Evolutionary conservation across 1,140 invertebrate genomes (phyloP), one percentile per base, ranked within the genome.

Genomic region (Macrocentrus cingulum): DNA sequence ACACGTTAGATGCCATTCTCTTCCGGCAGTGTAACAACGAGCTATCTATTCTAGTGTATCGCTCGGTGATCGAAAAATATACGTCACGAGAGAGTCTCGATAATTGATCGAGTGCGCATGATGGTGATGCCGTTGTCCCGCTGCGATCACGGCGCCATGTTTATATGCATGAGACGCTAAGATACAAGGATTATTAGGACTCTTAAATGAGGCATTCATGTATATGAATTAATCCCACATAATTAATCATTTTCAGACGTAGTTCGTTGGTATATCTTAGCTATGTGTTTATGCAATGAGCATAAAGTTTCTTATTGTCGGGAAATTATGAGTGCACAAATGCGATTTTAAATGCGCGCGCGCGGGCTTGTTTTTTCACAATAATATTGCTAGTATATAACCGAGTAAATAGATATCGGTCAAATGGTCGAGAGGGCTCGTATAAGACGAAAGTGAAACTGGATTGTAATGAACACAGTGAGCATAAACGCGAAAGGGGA

Each of bases 11-110:
- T 46, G 8, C 56, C 56, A 53, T 53, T 59, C 56, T 59, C 56
- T 59, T 59, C 56, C 56, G 56, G 56, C 56, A 59, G 56, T 59
- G 56, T 36, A 51, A 51, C 49, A 51, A 36, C 49, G 44, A 8
- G 44, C 19, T 22, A 46, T 19, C 25, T 46, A 13, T 5, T 46
- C 8, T 46, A n/a, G n/a, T n/a, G 18, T 56, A 46, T 16, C 15
- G n/a, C n/a, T n/a, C 20, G 44, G 29, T 32, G 16, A 59, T 59
- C 56, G 36, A 22, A 8, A 53, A 59, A 59, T 42, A n/a, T 52
- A 34, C 51, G 51, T 46, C 50, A 45, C 48, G 49, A 53, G 49
- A 58, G 42, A 51, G 49, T 51, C 20, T 51, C 49, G 32, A 51
- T 51, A 51, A 51, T 51, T 37, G 29, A 51, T 51, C 29, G 9